Conservation (phyloP, 2,888 invertebrate species). For the Drosophila hamatofila region DNA sequence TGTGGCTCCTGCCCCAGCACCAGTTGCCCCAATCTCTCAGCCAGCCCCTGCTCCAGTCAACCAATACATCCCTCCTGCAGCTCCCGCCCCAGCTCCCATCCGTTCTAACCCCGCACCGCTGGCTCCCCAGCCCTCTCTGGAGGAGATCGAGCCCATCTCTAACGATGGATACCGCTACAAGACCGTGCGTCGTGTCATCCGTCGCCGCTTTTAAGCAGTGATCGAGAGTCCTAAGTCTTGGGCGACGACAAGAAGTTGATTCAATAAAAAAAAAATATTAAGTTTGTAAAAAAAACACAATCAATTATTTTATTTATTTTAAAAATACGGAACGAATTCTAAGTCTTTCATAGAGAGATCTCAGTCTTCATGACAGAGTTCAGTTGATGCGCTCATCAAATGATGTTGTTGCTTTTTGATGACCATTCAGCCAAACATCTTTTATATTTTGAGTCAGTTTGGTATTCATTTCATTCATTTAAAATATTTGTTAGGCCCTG, state of each 20-base stretch:
- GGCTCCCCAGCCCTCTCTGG: conserved; percentile 63
- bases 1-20: conserved; percentile 43
- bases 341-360: too few species aligned
- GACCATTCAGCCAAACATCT: background rate
- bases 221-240: background rate
- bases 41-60: background rate
- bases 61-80: background rate
- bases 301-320: background rate
- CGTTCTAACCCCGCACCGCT: conserved; percentile 37
- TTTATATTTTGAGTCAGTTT: background rate
- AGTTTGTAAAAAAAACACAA: conserved; percentile 40
- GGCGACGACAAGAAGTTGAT: conserved; percentile 43
- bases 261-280: conserved; percentile 50
- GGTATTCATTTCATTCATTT: background rate
- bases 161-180: conserved; percentile 80
- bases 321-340: background rate
- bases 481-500: background rate
- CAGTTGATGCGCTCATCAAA: background rate
- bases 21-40: conserved; percentile 43
- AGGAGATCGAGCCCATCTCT: conserved; percentile 75
- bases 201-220: conserved; percentile 66
- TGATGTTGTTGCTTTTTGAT: background rate
- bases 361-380: too few species aligned
- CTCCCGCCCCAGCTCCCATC: conserved; percentile 19
- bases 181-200: conserved; percentile 77